These are phyloP conservation scores for Chamaetylas fuelleborni DNA, from an alignment of 2,113 vertebrate genomes.

Conservation along the genomic window DNA sequence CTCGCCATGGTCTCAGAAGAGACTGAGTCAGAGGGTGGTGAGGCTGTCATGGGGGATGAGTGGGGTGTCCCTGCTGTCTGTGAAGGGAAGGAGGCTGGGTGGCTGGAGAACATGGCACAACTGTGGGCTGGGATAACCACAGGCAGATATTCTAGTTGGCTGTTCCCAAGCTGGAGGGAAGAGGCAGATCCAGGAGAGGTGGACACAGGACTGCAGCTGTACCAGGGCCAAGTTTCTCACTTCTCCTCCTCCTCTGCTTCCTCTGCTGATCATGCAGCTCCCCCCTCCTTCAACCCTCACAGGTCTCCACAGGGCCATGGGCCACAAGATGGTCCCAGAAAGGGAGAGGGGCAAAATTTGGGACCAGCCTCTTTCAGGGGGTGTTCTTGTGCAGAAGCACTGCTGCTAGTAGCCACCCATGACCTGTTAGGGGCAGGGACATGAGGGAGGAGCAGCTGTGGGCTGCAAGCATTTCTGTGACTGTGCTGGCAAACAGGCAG, in stretches of 20 bases:
- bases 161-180: neutral
- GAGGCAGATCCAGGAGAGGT: neutral
- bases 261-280: neutral
- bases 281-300: neutral
- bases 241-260: neutral
- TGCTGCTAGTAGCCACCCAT: fast-evolving
- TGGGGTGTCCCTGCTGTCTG: fast-evolving
- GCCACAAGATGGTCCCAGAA: neutral
- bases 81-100: neutral
- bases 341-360: neutral
- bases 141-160: neutral
- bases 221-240: neutral
- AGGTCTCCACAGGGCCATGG: neutral
- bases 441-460: neutral
- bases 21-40: neutral
- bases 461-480: neutral
- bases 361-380: neutral
- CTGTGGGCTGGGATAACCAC: neutral
- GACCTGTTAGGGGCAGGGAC: neutral
- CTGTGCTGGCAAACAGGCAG: neutral
- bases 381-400: neutral
- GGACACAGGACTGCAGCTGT: neutral
- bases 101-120: neutral
- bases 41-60: neutral
- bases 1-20: fast-evolving